phyloP scores from a whole-genome alignment of 2,113 vertebrate genomes.

The Gasterosteus aculeatus region DNA sequence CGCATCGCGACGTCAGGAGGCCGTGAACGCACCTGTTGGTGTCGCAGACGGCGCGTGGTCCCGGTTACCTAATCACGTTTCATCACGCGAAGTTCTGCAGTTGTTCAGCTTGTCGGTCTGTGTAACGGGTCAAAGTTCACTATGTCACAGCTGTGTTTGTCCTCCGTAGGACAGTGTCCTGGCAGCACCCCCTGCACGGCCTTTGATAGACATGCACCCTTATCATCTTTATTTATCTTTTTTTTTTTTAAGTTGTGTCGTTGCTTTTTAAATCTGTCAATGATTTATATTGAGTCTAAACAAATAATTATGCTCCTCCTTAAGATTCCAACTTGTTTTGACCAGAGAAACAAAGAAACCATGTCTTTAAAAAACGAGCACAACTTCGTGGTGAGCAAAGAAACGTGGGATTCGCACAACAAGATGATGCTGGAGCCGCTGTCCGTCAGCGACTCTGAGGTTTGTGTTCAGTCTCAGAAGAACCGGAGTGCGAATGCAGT shows the following conservation, averaged over 20 bases:
- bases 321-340: constrained; percentile 18
- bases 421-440: constrained; percentile 90
- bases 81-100: background rate
- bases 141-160: background rate
- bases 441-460: constrained; percentile 86
- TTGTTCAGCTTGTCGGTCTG: background rate
- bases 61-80: constrained; percentile 4
- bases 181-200: background rate
- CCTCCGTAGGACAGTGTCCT: background rate
- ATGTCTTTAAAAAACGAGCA: constrained; percentile 57
- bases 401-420: constrained; percentile 88
- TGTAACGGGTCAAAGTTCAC: constrained; percentile 47
- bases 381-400: constrained; percentile 42
- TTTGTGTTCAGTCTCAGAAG: constrained; percentile 78
- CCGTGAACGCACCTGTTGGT: background rate
- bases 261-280: background rate
- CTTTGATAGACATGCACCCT: background rate
- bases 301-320: background rate
- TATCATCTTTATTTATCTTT: background rate
- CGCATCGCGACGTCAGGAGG: too few species aligned
- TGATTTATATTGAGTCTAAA: background rate
- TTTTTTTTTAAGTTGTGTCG: too few species aligned
- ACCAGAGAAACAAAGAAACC: constrained; percentile 35
- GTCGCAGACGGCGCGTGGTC: background rate
- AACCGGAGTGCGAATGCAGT: too few species aligned